These are phyloP conservation scores for Brachyptera putata DNA, from an alignment of 2,888 invertebrate species.

Conservation along the genomic window DNA sequence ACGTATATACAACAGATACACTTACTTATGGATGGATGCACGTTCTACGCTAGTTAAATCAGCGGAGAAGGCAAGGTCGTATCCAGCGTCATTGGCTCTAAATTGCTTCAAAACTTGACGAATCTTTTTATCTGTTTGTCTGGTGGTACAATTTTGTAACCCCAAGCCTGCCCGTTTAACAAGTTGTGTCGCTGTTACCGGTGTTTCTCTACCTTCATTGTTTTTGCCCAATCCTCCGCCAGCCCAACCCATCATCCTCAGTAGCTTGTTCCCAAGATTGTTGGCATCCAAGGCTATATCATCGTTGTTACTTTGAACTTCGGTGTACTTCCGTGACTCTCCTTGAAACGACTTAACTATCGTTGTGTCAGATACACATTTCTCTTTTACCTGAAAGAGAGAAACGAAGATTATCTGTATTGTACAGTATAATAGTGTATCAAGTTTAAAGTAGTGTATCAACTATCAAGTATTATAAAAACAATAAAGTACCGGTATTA, in stretches of 20 bases:
- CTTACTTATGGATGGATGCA: conserved; percentile 43
- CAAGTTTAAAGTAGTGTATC: no score
- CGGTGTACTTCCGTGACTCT: neutral
- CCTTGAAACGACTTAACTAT: conserved; percentile 25
- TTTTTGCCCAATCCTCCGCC: conserved; percentile 64
- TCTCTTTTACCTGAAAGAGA: conserved; percentile 18
- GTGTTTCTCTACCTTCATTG: conserved; percentile 61
- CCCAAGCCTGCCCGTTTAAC: conserved; percentile 30
- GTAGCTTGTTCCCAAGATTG: conserved; percentile 55
- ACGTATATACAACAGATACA: no score
- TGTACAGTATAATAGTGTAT: no score
- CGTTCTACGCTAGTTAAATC: conserved; percentile 47
- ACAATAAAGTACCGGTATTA: no score
- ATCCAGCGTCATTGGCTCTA: conserved; percentile 38
- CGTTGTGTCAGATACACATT: conserved; percentile 22
- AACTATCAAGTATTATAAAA: no score
- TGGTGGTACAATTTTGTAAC: no score
- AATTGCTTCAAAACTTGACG: conserved; percentile 40
- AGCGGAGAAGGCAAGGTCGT: conserved; percentile 45
- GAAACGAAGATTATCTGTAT: neutral
- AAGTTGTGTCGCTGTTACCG: conserved; percentile 43
- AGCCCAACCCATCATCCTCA: conserved; percentile 68
- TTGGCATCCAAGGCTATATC: conserved; percentile 38
- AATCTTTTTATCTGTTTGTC: no score
- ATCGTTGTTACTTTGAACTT: no score